Conservation (phyloP, 92 coral and sea anemone genomes). For the Ricordea florida region DNA sequence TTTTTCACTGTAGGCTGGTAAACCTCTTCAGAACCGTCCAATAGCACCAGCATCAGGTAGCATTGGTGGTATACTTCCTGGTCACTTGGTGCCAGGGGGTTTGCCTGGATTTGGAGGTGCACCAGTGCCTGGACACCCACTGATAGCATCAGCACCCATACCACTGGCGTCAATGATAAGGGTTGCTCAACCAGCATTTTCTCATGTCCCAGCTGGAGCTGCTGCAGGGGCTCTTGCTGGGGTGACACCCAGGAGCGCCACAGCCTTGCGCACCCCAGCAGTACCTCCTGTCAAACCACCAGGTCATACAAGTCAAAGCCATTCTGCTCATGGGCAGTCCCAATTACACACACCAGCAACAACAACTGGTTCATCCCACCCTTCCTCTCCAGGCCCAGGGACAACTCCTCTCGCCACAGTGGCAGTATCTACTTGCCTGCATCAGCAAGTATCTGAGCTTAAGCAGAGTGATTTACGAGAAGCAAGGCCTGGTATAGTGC, state of each 20-base stretch:
- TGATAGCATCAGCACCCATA: neutral
- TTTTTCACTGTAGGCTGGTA: slow-evolving; percentile 72
- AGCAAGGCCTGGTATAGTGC: slow-evolving; percentile 45
- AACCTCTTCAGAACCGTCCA: slow-evolving; percentile 86
- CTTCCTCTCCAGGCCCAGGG: slow-evolving; percentile 42
- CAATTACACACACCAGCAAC: slow-evolving; percentile 29
- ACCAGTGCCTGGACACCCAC: slow-evolving; percentile 26
- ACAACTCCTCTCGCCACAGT: slow-evolving; percentile 20
- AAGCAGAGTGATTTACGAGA: slow-evolving; percentile 59
- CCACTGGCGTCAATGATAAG: slow-evolving; percentile 62
- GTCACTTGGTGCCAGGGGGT: slow-evolving; percentile 33
- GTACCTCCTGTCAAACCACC: slow-evolving; percentile 47
- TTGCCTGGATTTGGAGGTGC: slow-evolving; percentile 43
- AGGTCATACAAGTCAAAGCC: slow-evolving; percentile 50
- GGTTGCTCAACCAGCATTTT: slow-evolving; percentile 65
- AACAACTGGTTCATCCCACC: slow-evolving; percentile 43
- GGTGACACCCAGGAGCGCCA: slow-evolving; percentile 71
- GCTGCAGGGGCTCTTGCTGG: slow-evolving; percentile 88
- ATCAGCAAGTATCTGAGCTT: slow-evolving; percentile 54
- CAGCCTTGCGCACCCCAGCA: slow-evolving; percentile 46
- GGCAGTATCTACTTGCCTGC: slow-evolving; percentile 40
- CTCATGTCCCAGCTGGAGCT: slow-evolving; percentile 87
- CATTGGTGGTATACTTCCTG: slow-evolving; percentile 51
- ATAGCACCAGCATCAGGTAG: slow-evolving; percentile 94
- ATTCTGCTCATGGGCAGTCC: slow-evolving; percentile 26